Evolutionary conservation across 2,797 vertebrate genomes (phyloP), one percentile per base, ranked within the genome.

Genomic region (Manis crassicaudata): DNA sequence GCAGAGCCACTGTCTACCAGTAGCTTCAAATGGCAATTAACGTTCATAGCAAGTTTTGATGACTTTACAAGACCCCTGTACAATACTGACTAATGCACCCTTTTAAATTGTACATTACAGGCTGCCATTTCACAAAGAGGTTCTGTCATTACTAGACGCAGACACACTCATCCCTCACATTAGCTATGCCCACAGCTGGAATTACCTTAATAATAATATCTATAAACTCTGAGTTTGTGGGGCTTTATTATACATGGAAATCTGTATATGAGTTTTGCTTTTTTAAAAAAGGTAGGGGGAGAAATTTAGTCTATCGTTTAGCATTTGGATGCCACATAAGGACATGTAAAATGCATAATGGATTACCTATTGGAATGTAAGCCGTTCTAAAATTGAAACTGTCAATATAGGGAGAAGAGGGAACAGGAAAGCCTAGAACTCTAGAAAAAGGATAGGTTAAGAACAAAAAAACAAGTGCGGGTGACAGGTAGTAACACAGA

Each of bases 41-140:
- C 97, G 94, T 97, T 97, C 98, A 97, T 97, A 98, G 96, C 97
- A 98, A 98, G 98, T 98, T 98, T 94, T 95, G 97, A 97, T 92
- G 98, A 97, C 98, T 98, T 98, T 97, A 98, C 97, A 98, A 97
- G 98, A 98, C 98, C 98, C 98, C 98, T 98, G 98, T 98, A 98
- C 98, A 98, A 98, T 98, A 98, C 97, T 97, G 97, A 98, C 98
- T 98, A 98, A 98, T 93, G 98, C 98, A 98, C 98, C 98, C 96
- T 98, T 95, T 83, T 95, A 98, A 98, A 98, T 98, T 98, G 98
- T 98, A 98, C 98, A 98, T 97, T 96, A 98, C 98, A 98, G 98
- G 98, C 98, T 98, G 97, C 97, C 98, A 98, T 98, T 98, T 98
- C 98, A 98, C 97, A 96, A 79, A 97, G 98, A 98, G 98, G 97